Percentiles rank a stretch among this genome's conserved stretches.
These are phyloP conservation scores for Neoniphon sammara DNA, from an alignment of 2,797 vertebrate species.

Conservation along the genomic window DNA sequence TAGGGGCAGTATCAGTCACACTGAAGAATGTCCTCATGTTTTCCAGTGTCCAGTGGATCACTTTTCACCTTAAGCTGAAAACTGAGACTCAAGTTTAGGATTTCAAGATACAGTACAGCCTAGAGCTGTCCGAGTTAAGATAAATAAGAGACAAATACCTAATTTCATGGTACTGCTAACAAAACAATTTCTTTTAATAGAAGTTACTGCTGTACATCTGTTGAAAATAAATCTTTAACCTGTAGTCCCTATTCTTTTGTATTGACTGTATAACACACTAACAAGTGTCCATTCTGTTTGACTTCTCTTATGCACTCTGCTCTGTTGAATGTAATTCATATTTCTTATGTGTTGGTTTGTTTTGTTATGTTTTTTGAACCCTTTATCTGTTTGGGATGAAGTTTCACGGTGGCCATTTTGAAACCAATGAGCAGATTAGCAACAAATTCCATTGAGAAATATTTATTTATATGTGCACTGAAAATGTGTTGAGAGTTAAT, in stretches of 20 bases:
- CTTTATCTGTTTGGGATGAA: no score
- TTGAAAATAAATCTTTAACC: not conserved
- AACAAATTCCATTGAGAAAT: constrained; percentile 14
- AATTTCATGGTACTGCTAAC: not conserved
- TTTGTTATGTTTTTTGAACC: not conserved
- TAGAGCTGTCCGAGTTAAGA: not conserved
- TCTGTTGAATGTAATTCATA: not conserved
- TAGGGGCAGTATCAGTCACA: no score
- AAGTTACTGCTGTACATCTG: not conserved
- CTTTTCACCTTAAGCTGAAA: not conserved
- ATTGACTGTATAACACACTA: no score
- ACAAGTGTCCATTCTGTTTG: no score
- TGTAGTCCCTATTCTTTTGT: no score
- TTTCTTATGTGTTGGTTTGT: not conserved
- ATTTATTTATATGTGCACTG: constrained; percentile 67
- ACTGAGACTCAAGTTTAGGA: not conserved
- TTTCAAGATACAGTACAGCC: not conserved
- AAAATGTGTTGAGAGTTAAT: constrained; percentile 35
- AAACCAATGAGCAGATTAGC: constrained; percentile 21
- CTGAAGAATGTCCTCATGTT: no score
- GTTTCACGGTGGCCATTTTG: constrained; percentile 8
- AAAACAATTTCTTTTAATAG: not conserved
- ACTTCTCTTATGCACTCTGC: not conserved
- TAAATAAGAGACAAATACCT: not conserved
- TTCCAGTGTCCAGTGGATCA: not conserved